These are phyloP conservation scores for Gymnocypris eckloni DNA, from an alignment of 2,797 vertebrate species.

Conservation along the genomic window DNA sequence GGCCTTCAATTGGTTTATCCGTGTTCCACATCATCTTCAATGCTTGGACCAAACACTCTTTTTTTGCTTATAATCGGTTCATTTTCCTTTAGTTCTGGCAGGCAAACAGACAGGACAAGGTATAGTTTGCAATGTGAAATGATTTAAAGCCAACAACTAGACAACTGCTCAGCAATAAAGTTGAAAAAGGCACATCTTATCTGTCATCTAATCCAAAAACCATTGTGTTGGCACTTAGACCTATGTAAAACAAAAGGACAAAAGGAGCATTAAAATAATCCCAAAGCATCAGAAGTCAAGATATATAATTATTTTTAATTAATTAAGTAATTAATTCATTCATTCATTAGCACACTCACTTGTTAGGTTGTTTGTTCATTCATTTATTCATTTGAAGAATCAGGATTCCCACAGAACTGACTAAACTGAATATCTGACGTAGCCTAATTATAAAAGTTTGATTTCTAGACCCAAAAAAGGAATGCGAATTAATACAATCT, in stretches of 20 bases:
- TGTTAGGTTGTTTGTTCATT: too few species aligned
- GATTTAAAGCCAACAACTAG: background rate
- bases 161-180: background rate
- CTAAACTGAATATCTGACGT: background rate
- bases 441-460: background rate
- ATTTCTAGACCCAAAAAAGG: background rate
- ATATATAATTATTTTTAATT: background rate
- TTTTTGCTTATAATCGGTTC: too few species aligned
- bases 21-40: background rate
- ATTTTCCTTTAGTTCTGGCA: background rate
- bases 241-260: background rate
- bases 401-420: too few species aligned
- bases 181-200: background rate
- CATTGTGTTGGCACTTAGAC: background rate
- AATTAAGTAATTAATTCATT: too few species aligned
- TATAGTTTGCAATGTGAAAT: background rate
- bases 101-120: background rate
- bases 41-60: background rate
- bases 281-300: background rate
- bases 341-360: too few species aligned
- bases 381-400: background rate
- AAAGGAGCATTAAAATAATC: background rate
- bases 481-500: background rate
- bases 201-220: background rate
- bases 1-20: background rate